Percentiles rank a stretch among this genome's conserved stretches.
Conservation (phyloP, 2,888 invertebrate species). For the Pollenia amentaria region DNA sequence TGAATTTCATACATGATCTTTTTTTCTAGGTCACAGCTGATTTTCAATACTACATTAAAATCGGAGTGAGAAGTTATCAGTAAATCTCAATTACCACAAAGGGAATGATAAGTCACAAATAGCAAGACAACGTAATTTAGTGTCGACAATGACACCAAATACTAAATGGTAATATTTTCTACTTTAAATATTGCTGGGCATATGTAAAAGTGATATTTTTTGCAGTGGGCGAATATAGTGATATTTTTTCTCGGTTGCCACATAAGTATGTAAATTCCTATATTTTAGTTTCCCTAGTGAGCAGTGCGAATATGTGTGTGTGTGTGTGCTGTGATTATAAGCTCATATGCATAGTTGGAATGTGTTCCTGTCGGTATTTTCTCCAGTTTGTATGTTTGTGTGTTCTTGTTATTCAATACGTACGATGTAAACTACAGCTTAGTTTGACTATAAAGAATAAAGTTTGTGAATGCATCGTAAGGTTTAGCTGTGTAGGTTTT, state of each 20-base stretch:
- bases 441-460: background rate
- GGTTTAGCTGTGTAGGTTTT: background rate
- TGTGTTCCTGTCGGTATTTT: conserved; percentile 18
- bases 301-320: background rate
- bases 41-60: no score
- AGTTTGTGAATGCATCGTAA: background rate
- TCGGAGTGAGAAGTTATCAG: no score
- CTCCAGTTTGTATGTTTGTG: background rate
- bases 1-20: no score
- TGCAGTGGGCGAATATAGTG: background rate
- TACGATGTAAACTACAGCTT: background rate
- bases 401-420: conserved; percentile 34
- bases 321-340: conserved; percentile 8
- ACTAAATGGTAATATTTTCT: no score
- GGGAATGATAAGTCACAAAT: no score
- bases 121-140: no score
- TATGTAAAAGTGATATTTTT: background rate
- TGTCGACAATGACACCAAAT: no score
- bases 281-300: conserved; percentile 32
- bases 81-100: no score
- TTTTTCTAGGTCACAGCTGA: no score
- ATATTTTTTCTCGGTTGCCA: conserved; percentile 45
- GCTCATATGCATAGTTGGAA: conserved; percentile 46
- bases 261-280: conserved; percentile 41
- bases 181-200: background rate